These are phyloP conservation scores for Misgurnus mizolepis DNA, from an alignment of 2,113 vertebrate species.

Conservation along the genomic window DNA sequence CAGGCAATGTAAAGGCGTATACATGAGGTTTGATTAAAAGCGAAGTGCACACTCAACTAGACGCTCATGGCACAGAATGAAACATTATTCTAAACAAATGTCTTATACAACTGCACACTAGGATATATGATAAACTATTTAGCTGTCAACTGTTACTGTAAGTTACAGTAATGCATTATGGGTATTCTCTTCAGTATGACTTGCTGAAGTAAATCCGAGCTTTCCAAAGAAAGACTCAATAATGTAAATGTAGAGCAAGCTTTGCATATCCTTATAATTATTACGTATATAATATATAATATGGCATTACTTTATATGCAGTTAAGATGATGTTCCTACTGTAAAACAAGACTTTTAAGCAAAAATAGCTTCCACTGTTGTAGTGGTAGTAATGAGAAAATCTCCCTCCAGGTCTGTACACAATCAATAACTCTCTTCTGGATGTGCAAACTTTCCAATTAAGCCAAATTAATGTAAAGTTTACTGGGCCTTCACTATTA, in stretches of 20 bases:
- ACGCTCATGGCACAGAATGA: no score
- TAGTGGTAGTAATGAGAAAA: conserved; percentile 15
- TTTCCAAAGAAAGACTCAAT: no score
- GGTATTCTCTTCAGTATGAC: no score
- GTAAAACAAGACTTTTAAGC: conserved; percentile 3
- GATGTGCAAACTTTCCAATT: conserved; percentile 32
- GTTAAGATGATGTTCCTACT: neutral
- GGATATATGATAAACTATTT: no score
- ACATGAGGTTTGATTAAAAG: neutral
- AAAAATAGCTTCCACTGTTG: conserved; percentile 5
- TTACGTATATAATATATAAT: neutral
- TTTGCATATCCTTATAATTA: neutral
- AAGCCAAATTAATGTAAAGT: conserved; percentile 18
- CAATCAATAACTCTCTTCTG: conserved; percentile 31
- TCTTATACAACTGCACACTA: no score
- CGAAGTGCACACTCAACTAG: no score
- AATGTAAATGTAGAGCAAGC: neutral
- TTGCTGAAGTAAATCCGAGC: no score
- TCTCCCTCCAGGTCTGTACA: conserved; percentile 16
- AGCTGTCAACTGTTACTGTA: no score
- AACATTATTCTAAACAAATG: no score
- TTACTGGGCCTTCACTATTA: neutral
- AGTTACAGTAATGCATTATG: no score
- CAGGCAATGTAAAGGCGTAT: neutral
- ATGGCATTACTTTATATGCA: neutral